These are phyloP conservation scores for Oxycera nigricornis DNA, from an alignment of 2,888 invertebrate species.

Conservation along the genomic window DNA sequence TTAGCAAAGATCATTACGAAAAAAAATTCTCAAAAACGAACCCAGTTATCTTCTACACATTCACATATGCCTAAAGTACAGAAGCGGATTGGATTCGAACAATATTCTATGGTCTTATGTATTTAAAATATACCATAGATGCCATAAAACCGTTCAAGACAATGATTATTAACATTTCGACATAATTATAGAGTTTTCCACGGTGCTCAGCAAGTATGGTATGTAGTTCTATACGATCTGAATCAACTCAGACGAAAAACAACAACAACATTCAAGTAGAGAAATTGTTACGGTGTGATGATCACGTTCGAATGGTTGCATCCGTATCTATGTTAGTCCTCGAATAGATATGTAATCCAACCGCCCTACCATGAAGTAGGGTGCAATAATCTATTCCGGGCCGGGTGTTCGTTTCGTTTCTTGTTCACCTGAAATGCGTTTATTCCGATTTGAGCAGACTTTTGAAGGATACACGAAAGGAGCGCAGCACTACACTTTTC, in stretches of 20 bases:
- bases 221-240: not conserved
- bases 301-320: not conserved
- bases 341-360: constrained; percentile 2
- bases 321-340: not conserved
- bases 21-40: too few species aligned
- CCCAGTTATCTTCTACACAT: too few species aligned
- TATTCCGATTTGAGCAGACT: constrained; percentile 3
- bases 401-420: not conserved
- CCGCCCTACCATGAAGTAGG: constrained; percentile 13
- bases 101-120: not conserved
- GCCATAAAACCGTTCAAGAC: constrained; percentile 20
- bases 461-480: not conserved
- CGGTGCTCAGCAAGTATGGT: not conserved
- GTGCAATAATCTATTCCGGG: not conserved
- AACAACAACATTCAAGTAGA: not conserved
- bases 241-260: not conserved
- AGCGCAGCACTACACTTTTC: not conserved
- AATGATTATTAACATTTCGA: constrained; percentile 25
- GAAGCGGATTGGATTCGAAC: too few species aligned
- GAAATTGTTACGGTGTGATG: constrained; percentile 18
- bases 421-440: not conserved
- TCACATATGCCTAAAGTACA: too few species aligned
- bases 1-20: too few species aligned
- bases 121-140: not conserved
- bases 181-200: constrained; percentile 23